Conservation (phyloP, 1,140 invertebrate genomes). For the Calycopis cecrops region DNA sequence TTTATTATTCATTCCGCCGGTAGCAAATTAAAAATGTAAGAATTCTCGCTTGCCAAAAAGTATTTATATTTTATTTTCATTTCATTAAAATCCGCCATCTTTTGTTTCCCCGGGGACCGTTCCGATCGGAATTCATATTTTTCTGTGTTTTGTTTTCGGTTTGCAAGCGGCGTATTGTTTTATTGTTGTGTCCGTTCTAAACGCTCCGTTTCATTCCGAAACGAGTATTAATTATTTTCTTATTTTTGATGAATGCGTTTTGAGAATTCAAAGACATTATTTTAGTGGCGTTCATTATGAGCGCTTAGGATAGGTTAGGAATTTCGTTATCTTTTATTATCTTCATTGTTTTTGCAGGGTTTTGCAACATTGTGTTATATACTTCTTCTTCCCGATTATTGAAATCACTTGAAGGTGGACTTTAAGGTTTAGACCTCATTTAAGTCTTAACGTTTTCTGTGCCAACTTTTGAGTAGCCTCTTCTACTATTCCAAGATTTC, state of each 20-base stretch:
- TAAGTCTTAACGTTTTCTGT: no score
- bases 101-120: slow-evolving; percentile 62
- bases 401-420: neutral
- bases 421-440: neutral
- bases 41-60: slow-evolving; percentile 68
- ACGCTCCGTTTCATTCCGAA: slow-evolving; percentile 53
- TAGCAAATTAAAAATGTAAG: slow-evolving; percentile 74
- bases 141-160: slow-evolving; percentile 71
- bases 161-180: slow-evolving; percentile 64
- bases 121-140: slow-evolving; percentile 73
- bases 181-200: slow-evolving; percentile 63
- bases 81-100: slow-evolving; percentile 73
- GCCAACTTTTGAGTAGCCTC: no score
- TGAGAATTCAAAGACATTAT: slow-evolving; percentile 55
- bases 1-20: slow-evolving; percentile 50
- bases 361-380: neutral
- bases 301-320: slow-evolving; percentile 26
- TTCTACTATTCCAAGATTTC: no score
- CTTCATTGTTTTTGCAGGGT: slow-evolving; percentile 41
- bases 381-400: neutral
- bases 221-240: slow-evolving; percentile 72
- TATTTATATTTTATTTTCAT: slow-evolving; percentile 74
- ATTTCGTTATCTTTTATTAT: slow-evolving; percentile 41
- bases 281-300: slow-evolving; percentile 52
- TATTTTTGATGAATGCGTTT: slow-evolving; percentile 67